Conservation (phyloP, 2,113 vertebrate genomes). For the Eretmochelys imbricata region DNA sequence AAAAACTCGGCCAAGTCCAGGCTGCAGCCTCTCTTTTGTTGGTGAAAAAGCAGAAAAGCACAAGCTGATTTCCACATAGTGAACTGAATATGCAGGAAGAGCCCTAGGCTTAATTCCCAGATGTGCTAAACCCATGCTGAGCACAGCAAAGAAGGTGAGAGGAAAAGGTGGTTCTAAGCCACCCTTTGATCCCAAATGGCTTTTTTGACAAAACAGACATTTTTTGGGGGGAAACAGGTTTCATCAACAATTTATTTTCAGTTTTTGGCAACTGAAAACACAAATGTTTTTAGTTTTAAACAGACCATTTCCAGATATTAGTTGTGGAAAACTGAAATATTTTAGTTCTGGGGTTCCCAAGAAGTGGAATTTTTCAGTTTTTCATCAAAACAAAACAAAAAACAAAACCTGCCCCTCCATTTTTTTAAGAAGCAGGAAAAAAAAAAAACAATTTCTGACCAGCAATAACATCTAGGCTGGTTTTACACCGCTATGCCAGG, state of each 20-base stretch:
- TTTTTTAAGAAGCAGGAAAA: no score
- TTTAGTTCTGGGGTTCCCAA: no score
- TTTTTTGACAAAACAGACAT: not conserved
- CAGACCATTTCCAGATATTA: no score
- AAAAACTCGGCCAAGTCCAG: not conserved
- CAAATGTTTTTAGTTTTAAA: no score
- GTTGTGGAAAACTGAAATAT: no score
- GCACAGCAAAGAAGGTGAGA: not conserved
- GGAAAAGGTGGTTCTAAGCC: not conserved
- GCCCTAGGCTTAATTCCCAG: not conserved
- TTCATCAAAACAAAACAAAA: not conserved
- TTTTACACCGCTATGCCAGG: not conserved
- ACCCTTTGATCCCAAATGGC: not conserved
- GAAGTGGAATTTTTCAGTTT: not conserved
- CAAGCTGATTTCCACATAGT: not conserved
- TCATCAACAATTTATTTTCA: not conserved
- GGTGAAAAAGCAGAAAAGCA: not conserved
- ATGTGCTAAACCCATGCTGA: accelerated
- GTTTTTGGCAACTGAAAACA: no score
- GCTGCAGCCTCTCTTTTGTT: not conserved
- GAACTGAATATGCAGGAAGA: not conserved
- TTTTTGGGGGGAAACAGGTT: not conserved
- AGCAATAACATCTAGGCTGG: not conserved
- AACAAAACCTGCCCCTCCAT: not conserved
- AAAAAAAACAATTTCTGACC: no score